These are phyloP conservation scores for Tenualosa thibaudeaui DNA, from an alignment of 2,797 vertebrate genomes.

Conservation along the genomic window DNA sequence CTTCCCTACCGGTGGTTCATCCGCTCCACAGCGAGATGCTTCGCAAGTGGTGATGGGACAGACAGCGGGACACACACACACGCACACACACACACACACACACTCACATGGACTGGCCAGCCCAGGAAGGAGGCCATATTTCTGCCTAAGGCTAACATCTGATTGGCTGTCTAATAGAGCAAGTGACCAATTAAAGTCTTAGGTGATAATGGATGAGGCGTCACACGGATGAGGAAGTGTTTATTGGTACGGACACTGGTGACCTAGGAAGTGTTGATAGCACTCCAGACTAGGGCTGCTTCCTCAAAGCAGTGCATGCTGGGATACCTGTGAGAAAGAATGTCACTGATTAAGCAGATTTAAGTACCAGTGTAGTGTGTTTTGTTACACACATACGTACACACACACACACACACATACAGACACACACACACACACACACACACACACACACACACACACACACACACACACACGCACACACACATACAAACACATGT, in stretches of 20 bases:
- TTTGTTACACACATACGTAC: neutral
- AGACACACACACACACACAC: neutral
- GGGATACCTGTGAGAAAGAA: neutral
- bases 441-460: neutral
- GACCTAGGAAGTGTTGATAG: constrained; percentile 59
- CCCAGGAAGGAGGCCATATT: constrained; percentile 62
- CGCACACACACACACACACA: too few species aligned
- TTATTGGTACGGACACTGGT: constrained; percentile 62
- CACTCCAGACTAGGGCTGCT: constrained; percentile 10
- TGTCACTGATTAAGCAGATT: neutral
- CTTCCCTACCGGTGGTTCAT: constrained; percentile 54
- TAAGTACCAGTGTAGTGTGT: neutral
- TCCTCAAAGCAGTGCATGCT: neutral
- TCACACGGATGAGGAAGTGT: constrained; percentile 65
- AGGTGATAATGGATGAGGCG: constrained; percentile 68
- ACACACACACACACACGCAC: neutral
- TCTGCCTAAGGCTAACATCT: constrained; percentile 67
- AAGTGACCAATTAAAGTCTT: constrained; percentile 65
- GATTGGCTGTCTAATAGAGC: constrained; percentile 70
- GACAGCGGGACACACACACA: constrained; percentile 25
- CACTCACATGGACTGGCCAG: neutral
- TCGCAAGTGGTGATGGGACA: constrained; percentile 52
- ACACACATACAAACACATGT: neutral
- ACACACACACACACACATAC: neutral
- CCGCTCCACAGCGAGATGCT: constrained; percentile 51